These are phyloP conservation scores for Cochlearius cochlearius DNA, from an alignment of 2,113 vertebrate genomes.

Conservation along the genomic window DNA sequence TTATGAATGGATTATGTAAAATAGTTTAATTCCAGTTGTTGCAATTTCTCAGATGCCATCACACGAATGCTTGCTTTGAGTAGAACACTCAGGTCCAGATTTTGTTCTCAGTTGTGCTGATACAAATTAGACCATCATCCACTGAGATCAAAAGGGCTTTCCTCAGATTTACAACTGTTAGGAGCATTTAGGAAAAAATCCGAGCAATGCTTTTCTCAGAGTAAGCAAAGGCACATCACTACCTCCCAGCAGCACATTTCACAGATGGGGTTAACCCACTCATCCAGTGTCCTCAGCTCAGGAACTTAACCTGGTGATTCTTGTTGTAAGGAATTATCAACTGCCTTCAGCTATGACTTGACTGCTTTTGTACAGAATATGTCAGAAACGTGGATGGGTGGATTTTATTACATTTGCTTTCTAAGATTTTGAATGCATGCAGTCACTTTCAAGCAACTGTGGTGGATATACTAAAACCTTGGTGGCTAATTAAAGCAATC, in stretches of 20 bases:
- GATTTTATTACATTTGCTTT: background rate
- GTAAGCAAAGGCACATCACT: background rate
- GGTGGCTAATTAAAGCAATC: background rate
- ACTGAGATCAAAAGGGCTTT: constrained; percentile 3
- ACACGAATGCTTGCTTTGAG: background rate
- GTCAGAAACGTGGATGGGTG: background rate
- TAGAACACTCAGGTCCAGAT: background rate
- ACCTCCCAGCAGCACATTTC: background rate
- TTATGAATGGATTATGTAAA: constrained; percentile 62
- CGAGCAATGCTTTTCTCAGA: background rate
- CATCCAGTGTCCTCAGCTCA: background rate
- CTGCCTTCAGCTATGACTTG: background rate
- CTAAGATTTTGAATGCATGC: background rate
- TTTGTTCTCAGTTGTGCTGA: background rate
- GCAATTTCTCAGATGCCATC: constrained; percentile 33
- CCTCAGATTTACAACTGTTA: background rate
- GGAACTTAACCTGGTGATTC: background rate
- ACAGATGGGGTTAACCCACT: background rate
- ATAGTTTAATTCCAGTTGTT: constrained; percentile 38
- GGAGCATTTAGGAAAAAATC: background rate
- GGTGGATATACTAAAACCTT: background rate
- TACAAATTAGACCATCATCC: constrained; percentile 2
- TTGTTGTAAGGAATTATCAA: background rate
- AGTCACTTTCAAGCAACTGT: background rate
- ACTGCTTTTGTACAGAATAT: background rate